phyloP scores from a whole-genome alignment of 2,888 invertebrate genomes.

The Phaonia tiefii region DNA sequence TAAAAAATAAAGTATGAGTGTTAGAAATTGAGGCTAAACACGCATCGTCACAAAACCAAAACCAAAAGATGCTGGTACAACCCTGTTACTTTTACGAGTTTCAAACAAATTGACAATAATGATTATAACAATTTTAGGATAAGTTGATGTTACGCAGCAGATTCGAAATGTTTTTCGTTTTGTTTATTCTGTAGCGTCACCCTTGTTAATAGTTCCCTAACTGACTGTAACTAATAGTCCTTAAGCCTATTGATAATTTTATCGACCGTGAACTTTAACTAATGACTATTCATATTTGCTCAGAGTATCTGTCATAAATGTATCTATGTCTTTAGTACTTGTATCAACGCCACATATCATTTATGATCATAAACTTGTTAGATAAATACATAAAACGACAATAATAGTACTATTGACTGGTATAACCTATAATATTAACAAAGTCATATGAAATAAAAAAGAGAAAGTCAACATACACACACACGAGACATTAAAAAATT shows the following conservation, averaged over 20 bases:
- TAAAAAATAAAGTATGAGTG: background rate
- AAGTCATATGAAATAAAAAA: slow-evolving; percentile 13
- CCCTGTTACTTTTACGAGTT: background rate
- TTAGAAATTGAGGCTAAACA: too few relatives aligned
- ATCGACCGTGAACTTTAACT: slow-evolving; percentile 52
- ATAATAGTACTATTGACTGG: background rate
- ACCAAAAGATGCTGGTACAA: too few relatives aligned
- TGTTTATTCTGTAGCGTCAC: slow-evolving; percentile 6
- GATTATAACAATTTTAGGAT: slow-evolving; percentile 27
- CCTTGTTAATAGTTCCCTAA: slow-evolving; percentile 27
- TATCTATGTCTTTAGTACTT: too few relatives aligned
- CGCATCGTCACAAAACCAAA: too few relatives aligned
- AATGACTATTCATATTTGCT: slow-evolving; percentile 38
- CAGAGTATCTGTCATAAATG: too few relatives aligned
- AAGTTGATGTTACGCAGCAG: background rate
- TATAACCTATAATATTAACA: slow-evolving; percentile 20
- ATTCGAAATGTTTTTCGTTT: background rate
- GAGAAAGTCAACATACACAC: background rate
- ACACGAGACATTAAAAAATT: slow-evolving; percentile 35
- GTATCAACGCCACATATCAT: background rate
- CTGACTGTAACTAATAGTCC: slow-evolving; percentile 49
- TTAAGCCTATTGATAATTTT: slow-evolving; percentile 52
- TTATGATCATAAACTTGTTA: slow-evolving; percentile 37
- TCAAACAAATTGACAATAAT: slow-evolving; percentile 36
- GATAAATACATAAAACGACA: slow-evolving; percentile 1